Conservation (phyloP, 1,140 invertebrate genomes). For the Bilobella aurantiaca region DNA sequence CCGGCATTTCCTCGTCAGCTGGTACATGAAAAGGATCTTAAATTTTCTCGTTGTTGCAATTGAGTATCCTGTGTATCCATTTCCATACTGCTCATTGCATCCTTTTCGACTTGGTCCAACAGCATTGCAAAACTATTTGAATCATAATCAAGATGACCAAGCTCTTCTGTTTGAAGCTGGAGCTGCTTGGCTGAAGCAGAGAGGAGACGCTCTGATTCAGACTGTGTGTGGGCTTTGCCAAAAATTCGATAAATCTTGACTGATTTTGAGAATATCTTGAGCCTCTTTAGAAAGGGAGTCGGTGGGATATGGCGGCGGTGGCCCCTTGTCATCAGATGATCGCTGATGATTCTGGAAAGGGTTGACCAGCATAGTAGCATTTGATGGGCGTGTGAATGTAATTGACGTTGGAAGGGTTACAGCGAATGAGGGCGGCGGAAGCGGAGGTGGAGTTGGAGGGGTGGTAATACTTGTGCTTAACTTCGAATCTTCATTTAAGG, state of each 20-base stretch:
- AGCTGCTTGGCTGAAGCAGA: background rate
- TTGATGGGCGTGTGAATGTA: slow-evolving; percentile 29
- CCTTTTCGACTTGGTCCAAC: slow-evolving; percentile 24
- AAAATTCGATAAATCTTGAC: slow-evolving; percentile 31
- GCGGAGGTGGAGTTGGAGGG: slow-evolving; percentile 42
- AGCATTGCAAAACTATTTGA: slow-evolving; percentile 19
- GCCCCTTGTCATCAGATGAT: background rate
- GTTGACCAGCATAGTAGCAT: background rate
- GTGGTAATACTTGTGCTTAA: background rate
- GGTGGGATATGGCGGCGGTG: slow-evolving; percentile 10
- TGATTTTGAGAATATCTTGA: slow-evolving; percentile 32
- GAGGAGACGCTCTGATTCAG: background rate
- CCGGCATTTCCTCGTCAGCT: background rate
- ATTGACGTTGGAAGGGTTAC: slow-evolving; percentile 43
- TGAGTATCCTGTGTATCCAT: background rate
- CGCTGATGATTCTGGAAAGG: background rate
- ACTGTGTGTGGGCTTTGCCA: slow-evolving; percentile 23
- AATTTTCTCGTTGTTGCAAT: background rate
- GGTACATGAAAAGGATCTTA: background rate
- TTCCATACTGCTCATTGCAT: background rate
- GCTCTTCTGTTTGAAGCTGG: background rate
- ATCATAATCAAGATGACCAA: slow-evolving; percentile 10
- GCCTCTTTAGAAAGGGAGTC: slow-evolving; percentile 29
- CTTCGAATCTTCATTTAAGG: background rate
- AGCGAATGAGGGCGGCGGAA: slow-evolving; percentile 44